Base-by-base conservation (phyloP, 2,888 invertebrate species). In the Ochropleura leucogaster region DNA sequence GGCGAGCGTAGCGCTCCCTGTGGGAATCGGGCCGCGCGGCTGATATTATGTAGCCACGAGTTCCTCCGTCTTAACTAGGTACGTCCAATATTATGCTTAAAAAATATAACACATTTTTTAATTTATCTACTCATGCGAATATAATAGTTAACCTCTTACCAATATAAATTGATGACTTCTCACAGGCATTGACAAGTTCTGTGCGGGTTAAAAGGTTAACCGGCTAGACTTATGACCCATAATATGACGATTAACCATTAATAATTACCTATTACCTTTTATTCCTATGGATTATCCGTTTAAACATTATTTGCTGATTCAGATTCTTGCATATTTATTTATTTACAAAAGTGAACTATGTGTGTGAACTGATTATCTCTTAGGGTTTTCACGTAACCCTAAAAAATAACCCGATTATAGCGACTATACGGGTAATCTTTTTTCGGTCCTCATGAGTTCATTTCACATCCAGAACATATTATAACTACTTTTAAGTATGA, bases 1-100 rank as follows among this genome's bases (percentile, higher is more conserved):
- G 30, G 30, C 30, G 3, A 30, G 30, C 30, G 30, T 30, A 49
- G 16, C 8, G 9, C 14, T 16, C 16, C 6, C 0, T 49, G 7
- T 49, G 7, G 5, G 16, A 14, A 16, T 4, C 16, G 14, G 6
- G 16, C 14, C 16, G 16, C 6, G 6, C 16, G 16, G 14, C 16
- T 49, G 14, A 16, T 49, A 49, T 49, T 49, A 49, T 4, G 14
- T 49, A 49, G 12, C 16, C 49, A 5, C 5, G 16, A 0, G 14
- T 49, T 49, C 5, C 16, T 49, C 16, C 49, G 16, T 49, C 16
- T 49, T 49, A 49, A 6, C 16, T 49, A 30, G 30, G 14, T 9
- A 49, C 40, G 30, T 46, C 16, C 68, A 66, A 64, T 76, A 80
- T 72, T 75, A 78, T 57, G 10, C n/a, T 57, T 65, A 51, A 53